A percentile compares a stretch with the other conserved stretches of the same genome.
Evolutionary conservation across 2,888 invertebrate species (phyloP).

Genomic region (Phaedon cochleariae): DNA sequence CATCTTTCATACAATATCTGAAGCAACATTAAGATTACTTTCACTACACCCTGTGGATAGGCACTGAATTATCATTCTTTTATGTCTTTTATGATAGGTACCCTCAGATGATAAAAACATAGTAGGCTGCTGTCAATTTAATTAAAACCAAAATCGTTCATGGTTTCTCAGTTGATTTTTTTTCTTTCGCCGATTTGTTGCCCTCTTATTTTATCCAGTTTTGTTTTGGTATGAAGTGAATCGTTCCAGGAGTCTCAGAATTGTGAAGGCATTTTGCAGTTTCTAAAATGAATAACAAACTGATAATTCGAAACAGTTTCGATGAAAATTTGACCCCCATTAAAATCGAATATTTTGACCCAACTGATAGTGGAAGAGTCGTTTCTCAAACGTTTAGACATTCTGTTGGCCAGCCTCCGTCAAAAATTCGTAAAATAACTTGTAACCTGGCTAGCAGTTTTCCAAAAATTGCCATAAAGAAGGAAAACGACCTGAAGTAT

Average conservation of each 20-base stretch:
- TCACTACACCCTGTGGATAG: slow-evolving; percentile 2
- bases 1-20: no score
- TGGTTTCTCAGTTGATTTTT: slow-evolving; percentile 23
- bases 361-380: slow-evolving; percentile 44
- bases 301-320: slow-evolving; percentile 41
- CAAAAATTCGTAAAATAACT: slow-evolving; percentile 47
- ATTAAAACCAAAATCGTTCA: slow-evolving; percentile 26
- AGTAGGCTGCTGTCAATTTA: slow-evolving; percentile 27
- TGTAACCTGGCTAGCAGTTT: slow-evolving; percentile 47
- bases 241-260: slow-evolving; percentile 22
- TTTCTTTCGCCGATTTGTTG: slow-evolving; percentile 22
- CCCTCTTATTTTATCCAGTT: slow-evolving; percentile 27
- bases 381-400: slow-evolving; percentile 47
- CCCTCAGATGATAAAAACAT: background rate
- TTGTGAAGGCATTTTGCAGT: background rate
- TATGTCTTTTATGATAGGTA: no score
- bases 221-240: slow-evolving; percentile 30
- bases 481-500: slow-evolving; percentile 47
- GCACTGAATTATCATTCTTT: no score
- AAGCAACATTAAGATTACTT: no score
- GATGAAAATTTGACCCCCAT: slow-evolving; percentile 39
- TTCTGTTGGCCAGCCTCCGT: slow-evolving; percentile 38
- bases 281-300: slow-evolving; percentile 38
- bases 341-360: slow-evolving; percentile 47
- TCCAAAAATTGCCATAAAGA: slow-evolving; percentile 58